phyloP scores from a whole-genome alignment of 2,888 invertebrate species.

The Ormyrus rosae region DNA sequence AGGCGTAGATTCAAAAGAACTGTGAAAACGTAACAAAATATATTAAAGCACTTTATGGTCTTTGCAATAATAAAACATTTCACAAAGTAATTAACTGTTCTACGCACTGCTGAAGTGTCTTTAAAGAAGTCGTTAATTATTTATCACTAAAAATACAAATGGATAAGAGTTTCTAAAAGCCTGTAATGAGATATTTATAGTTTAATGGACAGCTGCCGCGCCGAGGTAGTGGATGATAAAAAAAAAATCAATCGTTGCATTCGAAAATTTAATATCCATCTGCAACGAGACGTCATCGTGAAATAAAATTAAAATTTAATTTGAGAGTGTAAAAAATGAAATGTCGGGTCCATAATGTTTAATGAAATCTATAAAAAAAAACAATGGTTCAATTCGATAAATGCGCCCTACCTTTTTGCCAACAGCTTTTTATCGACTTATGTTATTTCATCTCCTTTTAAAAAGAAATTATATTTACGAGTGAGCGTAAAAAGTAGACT shows the following conservation, averaged over 20 bases:
- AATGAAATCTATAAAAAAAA: neutral
- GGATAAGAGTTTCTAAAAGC: neutral
- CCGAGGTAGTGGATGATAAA: conserved; percentile 7
- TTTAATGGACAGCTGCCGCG: conserved; percentile 20
- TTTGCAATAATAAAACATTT: no score
- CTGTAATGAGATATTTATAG: conserved; percentile 14
- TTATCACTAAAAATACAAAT: neutral
- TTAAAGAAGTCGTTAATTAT: neutral
- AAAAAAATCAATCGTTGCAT: conserved; percentile 3
- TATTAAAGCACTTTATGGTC: no score
- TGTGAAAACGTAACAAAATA: no score
- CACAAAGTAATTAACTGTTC: no score
- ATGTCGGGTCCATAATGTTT: conserved; percentile 23
- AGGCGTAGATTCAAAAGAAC: no score
- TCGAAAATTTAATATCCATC: conserved; percentile 16
- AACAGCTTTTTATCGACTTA: no score
- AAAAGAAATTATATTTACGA: no score
- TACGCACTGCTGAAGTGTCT: no score
- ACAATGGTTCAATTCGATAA: no score
- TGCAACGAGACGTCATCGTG: neutral
- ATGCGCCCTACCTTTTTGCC: no score
- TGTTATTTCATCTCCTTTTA: no score
- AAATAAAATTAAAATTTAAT: conserved; percentile 7
- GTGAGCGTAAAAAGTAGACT: no score
- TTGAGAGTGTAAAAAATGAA: neutral